Base-by-base conservation (phyloP, 2,888 invertebrate species). In the Rhopalosiphum nymphaeae region DNA sequence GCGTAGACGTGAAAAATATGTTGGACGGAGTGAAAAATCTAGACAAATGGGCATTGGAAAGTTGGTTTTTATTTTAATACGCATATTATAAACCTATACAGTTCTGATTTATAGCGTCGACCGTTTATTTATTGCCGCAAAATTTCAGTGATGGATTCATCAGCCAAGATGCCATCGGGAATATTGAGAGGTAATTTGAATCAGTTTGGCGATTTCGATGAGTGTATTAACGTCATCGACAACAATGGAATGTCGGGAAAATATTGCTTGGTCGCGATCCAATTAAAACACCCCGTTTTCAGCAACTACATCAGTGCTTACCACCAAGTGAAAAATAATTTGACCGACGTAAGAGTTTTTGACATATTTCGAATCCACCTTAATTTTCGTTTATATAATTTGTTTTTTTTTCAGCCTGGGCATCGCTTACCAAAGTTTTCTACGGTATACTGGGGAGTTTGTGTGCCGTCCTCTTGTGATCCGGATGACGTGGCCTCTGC, bases 161-260 rank as follows among this genome's bases (percentile, higher is more conserved):
- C 97, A 7, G 97, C 97, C 4, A 97, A 97, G 95, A 96, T 97
- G 13, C 97, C 97, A 0, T 96, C 97, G 0, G 97, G 97, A 61
- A 96, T 97, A 87, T 96, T 97, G 44, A 97, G 96, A 95, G 97
- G 97, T 25, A 97, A 97, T 95, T 96, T 97, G 13, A 97, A 97
- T 96, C 97, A 97, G 95, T 97, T 97, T 91, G 97, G 97, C 0
- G 97, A 97, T 96, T 97, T 97, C 95, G 97, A 97, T 96, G 97
- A 97, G 95, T 97, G 97, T 95, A 96, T 97, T 61, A 95, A 95
- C 16, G 94, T 88, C 29, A 46, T 88, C n/a, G 87, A 94, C 61
- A 88, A 94, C 5, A 95, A 95, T 86, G 96, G 96, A 0, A 96
- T 97, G 90, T 96, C 95, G 87, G 97, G 97, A 9, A 96, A 97